These are phyloP conservation scores for Osmerus eperlanus DNA, from an alignment of 2,113 vertebrate genomes.

Conservation along the genomic window DNA sequence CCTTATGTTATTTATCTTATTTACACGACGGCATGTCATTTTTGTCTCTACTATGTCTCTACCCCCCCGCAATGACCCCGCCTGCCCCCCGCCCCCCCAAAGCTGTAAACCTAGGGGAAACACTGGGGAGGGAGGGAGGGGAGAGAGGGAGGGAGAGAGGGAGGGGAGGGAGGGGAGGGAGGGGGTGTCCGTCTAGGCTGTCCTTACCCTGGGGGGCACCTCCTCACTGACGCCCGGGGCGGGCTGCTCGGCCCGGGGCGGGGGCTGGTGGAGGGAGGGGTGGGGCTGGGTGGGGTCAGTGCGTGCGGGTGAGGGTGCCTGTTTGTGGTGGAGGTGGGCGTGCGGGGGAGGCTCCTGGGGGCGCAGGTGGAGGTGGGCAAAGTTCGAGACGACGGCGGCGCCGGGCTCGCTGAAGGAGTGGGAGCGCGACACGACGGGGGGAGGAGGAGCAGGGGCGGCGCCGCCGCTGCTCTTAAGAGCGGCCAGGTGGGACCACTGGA, in stretches of 20 bases:
- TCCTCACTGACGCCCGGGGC: conserved; percentile 84
- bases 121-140: neutral
- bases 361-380: conserved; percentile 94
- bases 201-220: conserved; percentile 93
- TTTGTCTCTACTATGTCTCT: too few species aligned
- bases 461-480: conserved; percentile 92
- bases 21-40: too few species aligned
- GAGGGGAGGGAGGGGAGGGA: neutral
- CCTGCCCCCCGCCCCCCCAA: too few species aligned
- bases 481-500: conserved; percentile 98
- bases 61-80: too few species aligned
- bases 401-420: conserved; percentile 96
- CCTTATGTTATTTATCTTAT: too few species aligned
- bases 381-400: conserved; percentile 76
- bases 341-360: conserved; percentile 86
- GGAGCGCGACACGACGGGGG: conserved; percentile 81
- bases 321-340: conserved; percentile 44
- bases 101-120: too few species aligned
- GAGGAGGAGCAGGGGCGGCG: conserved; percentile 48
- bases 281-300: conserved; percentile 83
- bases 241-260: conserved; percentile 41
- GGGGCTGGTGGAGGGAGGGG: conserved; percentile 82
- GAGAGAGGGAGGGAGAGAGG: neutral
- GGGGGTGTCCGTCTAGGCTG: conserved; percentile 10
- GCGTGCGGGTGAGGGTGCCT: conserved; percentile 78